Base-by-base conservation (phyloP, 1,140 invertebrate genomes). In the Bombus sylvicola region DNA sequence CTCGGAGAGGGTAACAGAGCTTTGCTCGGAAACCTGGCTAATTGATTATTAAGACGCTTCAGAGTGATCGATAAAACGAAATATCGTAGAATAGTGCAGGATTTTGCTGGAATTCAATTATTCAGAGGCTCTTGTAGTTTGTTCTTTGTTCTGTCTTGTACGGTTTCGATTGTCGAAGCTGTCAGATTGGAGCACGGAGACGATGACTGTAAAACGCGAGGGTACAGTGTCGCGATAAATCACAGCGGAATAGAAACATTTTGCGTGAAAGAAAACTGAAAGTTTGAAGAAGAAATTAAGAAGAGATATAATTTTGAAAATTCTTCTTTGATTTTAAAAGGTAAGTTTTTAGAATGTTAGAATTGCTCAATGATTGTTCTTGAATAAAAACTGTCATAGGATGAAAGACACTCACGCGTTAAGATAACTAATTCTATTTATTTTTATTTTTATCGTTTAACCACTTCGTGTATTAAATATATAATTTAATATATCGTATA, bases 41-140 rank as follows among this genome's bases (percentile, higher is more conserved):
- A 75, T 81, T 82, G 72, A 84, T 89, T 79, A 79, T 84, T 69
- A 86, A 90, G 85, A 77, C 68, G 86, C 66, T 80, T 57, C 64
- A 79, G 6, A 28, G 66, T 62, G 57, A 85, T 85, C 76, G 68
- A 79, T 84, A 84, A 5, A 62, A 79, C 41, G 34, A 62, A 64
- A 31, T 22, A 69, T 37, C 43, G 1, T 4, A 12, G 34, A 69
- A 31, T 10, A 15, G 18, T 41, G n/a, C 2, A 15, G 1, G 13
- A 41, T 53, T 69, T 39, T n/a, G 25, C 5, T 39, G 10, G 5
- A 15, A 41, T 53, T 53, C 47, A 53, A 53, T 53, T 10, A 41
- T n/a, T 41, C 37, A 39, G 8, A 25, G 8, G 0, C 13, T 66
- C n/a, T 31, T 66, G 0, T 53, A 53, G 47, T 22, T 53, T 8